Conservation (phyloP, 2,797 vertebrate species). For the Antrozous pallidus region DNA sequence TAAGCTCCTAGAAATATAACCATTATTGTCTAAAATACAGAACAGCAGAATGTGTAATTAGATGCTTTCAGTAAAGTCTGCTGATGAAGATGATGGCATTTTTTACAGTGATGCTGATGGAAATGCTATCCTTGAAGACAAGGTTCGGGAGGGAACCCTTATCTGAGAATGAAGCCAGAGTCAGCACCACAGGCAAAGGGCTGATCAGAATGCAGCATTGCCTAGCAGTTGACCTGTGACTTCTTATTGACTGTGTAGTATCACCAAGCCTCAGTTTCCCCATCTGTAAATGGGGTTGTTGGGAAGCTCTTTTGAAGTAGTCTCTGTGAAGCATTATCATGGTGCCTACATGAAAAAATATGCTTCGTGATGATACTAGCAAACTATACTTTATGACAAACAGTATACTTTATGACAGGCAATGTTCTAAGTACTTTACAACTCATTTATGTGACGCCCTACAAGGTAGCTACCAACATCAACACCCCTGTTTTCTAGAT, state of each 20-base stretch:
- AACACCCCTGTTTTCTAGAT: background rate
- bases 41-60: constrained; percentile 58
- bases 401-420: background rate
- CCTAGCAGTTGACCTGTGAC: background rate
- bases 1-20: constrained; percentile 58
- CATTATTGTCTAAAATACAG: constrained; percentile 63
- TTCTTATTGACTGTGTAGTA: background rate
- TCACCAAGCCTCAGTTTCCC: background rate
- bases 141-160: background rate
- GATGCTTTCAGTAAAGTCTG: constrained; percentile 63
- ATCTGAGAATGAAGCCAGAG: background rate
- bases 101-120: constrained; percentile 24
- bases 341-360: background rate
- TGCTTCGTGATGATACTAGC: background rate
- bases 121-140: background rate
- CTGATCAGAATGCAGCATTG: background rate
- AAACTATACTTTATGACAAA: background rate
- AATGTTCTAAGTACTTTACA: background rate
- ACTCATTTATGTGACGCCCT: background rate
- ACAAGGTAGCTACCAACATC: background rate
- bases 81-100: background rate
- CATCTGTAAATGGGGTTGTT: background rate
- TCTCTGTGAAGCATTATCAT: background rate
- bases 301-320: background rate
- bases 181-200: background rate